Conservation (phyloP, 2,797 vertebrate genomes). For the Channa striata region DNA sequence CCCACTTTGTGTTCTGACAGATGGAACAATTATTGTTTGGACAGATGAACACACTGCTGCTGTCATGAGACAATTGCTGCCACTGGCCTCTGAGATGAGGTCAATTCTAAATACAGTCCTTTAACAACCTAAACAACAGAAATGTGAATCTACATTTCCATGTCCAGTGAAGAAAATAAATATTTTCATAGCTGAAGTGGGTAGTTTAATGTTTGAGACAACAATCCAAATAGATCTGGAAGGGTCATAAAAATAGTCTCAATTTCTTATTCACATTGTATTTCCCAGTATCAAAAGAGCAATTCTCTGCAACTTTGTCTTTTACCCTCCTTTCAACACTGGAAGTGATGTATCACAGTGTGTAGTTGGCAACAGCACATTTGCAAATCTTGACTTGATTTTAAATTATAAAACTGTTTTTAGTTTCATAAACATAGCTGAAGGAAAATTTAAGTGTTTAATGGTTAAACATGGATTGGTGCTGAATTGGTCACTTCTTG, state of each 20-base stretch:
- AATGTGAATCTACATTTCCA: conserved; percentile 53
- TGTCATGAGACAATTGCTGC: conserved; percentile 47
- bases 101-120: conserved; percentile 41
- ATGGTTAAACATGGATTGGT: no score
- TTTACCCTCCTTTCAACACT: no score
- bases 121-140: conserved; percentile 43
- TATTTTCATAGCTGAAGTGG: conserved; percentile 7
- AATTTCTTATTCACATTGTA: neutral
- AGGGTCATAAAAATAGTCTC: neutral
- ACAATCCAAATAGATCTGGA: neutral
- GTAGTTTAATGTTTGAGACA: conserved; percentile 9
- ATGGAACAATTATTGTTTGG: conserved; percentile 55
- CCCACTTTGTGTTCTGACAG: conserved; percentile 66
- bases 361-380: no score
- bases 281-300: neutral
- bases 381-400: no score
- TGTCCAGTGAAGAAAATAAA: conserved; percentile 12
- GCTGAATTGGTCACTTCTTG: no score
- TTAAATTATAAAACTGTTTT: no score
- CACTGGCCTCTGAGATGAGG: conserved; percentile 39
- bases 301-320: no score
- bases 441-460: no score
- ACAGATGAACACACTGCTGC: conserved; percentile 50
- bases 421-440: no score
- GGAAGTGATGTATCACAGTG: no score